Percentiles rank a stretch among this genome's conserved stretches.
These are phyloP conservation scores for Callorhinus ursinus DNA, from an alignment of 2,113 vertebrate genomes.

Conservation along the genomic window DNA sequence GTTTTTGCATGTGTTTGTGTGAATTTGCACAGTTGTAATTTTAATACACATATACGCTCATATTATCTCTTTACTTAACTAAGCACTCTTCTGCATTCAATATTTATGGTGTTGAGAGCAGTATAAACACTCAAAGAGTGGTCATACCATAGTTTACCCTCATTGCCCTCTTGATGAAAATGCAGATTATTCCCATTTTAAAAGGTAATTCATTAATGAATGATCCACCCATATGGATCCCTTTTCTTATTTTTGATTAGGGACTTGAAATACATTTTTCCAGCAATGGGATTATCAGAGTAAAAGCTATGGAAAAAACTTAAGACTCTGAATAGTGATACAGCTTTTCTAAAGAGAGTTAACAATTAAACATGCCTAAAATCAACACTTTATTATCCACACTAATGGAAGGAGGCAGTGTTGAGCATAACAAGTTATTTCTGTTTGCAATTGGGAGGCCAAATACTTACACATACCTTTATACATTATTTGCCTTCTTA, in stretches of 20 bases:
- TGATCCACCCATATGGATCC: not conserved
- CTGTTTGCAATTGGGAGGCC: slow-evolving; percentile 28
- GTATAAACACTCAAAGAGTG: not conserved
- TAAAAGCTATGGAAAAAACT: not conserved
- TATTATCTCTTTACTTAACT: not conserved
- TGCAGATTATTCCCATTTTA: slow-evolving; percentile 34
- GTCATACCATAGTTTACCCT: not conserved
- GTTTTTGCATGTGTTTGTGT: not conserved
- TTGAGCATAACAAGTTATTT: slow-evolving; percentile 44
- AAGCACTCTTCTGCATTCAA: not conserved
- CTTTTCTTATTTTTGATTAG: slow-evolving; percentile 29
- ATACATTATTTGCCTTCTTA: slow-evolving; percentile 49
- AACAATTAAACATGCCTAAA: not conserved
- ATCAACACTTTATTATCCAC: slow-evolving; percentile 32
- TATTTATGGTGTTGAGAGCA: not conserved
- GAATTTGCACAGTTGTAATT: not conserved
- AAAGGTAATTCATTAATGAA: slow-evolving; percentile 19
- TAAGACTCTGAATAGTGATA: not conserved
- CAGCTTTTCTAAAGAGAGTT: slow-evolving; percentile 21
- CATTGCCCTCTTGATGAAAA: slow-evolving; percentile 1
- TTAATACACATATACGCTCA: not conserved
- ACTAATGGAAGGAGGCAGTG: not conserved
- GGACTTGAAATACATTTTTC: not conserved
- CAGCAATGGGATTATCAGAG: slow-evolving; percentile 35
- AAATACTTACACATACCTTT: slow-evolving; percentile 59